Evolutionary conservation across 2,113 vertebrate species (phyloP).

Genomic region (Phylloscopus trochilus): DNA sequence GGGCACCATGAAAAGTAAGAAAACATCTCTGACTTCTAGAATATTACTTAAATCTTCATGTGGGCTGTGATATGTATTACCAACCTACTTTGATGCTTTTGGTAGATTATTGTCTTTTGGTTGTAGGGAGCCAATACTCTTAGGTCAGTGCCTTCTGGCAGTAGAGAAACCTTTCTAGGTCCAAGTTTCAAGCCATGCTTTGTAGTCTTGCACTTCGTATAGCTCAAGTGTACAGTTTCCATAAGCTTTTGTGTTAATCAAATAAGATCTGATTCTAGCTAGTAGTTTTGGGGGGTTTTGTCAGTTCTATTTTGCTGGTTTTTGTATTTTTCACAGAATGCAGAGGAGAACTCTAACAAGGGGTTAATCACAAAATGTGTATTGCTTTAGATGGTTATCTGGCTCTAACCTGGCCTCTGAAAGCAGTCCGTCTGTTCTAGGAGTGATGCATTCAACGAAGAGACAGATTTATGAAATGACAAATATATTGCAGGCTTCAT

Average conservation of each 20-base stretch:
- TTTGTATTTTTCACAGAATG: neutral
- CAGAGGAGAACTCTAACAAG: neutral
- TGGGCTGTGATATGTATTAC: neutral
- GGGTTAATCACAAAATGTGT: neutral
- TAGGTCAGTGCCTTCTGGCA: neutral
- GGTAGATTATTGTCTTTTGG: neutral
- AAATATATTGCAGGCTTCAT: neutral
- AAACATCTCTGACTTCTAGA: neutral
- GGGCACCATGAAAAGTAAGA: constrained; percentile 93
- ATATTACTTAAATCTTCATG: neutral
- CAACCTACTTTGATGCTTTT: neutral
- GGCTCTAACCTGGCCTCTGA: neutral
- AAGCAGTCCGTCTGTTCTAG: neutral
- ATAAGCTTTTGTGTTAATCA: neutral
- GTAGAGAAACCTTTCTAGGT: neutral
- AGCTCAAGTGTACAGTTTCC: neutral
- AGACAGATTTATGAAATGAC: neutral
- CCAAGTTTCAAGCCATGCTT: neutral
- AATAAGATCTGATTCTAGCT: neutral
- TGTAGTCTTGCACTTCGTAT: neutral
- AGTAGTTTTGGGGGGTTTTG: neutral
- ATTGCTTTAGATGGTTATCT: neutral
- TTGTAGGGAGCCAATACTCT: neutral
- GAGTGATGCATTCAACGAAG: neutral
- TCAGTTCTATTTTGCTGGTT: neutral